Percentiles rank a stretch among this genome's conserved stretches.
phyloP scores from a whole-genome alignment of 2,888 invertebrate species.

The Anarsia innoxiella region DNA sequence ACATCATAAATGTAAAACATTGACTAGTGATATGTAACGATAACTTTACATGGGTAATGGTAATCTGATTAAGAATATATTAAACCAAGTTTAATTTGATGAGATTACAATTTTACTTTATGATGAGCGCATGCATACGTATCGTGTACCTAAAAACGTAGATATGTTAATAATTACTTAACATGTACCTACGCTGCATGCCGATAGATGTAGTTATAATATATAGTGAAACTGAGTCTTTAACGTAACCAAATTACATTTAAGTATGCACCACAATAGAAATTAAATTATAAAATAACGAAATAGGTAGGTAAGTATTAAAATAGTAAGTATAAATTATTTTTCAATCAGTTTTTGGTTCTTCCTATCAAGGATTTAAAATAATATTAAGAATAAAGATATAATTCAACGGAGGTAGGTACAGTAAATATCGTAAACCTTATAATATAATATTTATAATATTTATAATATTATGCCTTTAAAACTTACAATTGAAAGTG shows the following conservation, averaged over 20 bases:
- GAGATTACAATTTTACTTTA: constrained; percentile 27
- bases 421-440: constrained; percentile 34
- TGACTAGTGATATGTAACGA: constrained; percentile 74
- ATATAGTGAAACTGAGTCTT: too few relatives aligned
- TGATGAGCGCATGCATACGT: too few relatives aligned
- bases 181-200: too few relatives aligned
- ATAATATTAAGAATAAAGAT: constrained; percentile 23
- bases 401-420: constrained; percentile 61
- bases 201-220: too few relatives aligned
- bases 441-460: too few relatives aligned
- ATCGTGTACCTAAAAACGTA: too few relatives aligned
- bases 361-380: constrained; percentile 30
- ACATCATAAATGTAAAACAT: constrained; percentile 41
- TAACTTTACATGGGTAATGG: constrained; percentile 46
- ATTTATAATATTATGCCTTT: background rate
- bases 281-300: too few relatives aligned
- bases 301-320: too few relatives aligned
- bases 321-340: too few relatives aligned
- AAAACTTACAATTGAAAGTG: background rate
- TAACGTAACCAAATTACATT: too few relatives aligned
- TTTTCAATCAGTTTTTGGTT: constrained; percentile 69
- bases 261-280: constrained; percentile 1
- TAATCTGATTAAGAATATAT: too few relatives aligned
- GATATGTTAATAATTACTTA: too few relatives aligned
- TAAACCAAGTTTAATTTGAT: constrained; percentile 28